Evolutionary conservation across 64 coral and sea anemone genomes (phyloP), one percentile per base, ranked within the genome.

Genomic region (Acropora yongei): DNA sequence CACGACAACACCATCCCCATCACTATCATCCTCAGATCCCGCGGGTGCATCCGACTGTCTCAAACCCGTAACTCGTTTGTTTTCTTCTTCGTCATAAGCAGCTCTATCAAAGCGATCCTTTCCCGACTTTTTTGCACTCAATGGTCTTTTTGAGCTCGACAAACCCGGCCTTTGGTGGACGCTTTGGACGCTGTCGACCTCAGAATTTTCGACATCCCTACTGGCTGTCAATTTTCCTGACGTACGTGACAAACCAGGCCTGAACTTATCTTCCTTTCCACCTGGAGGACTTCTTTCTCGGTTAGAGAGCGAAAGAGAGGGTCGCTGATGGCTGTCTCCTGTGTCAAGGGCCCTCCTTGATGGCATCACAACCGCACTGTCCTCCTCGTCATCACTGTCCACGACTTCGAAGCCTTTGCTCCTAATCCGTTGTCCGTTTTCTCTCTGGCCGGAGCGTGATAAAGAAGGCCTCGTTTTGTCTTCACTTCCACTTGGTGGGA

Each of bases 21-120:
- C 82, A 11, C 82, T 85, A n/a, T 85, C 82, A 48, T 72, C 82
- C 11, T 85, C 82, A 2, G 82, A 85, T 65, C 45, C 66, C 65
- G 18, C 17, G 2, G 41, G 17, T 44, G 68, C 18, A 13, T 63
- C 65, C 16, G 65, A 40, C 45, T 44, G 66, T 49, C 44, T 13
- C 45, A 6, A 30, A 20, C 63, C 44, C 3, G 44, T 49, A 69
- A 57, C 6, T 71, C 61, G 10, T 2, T 43, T 42, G 49, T 19
- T 49, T 6, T 20, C n/a, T 48, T 72, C 65, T 12, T 71, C 68
- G 30, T 30, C 30, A 30, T 0, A 30, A 13, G 13, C 44, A 72
- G 61, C 43, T 0, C 65, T n/a, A 20, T 63, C 65, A 45, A 17
- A 71, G 18, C 82, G 82, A 85, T 48, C 18, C 72, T 12, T 5